Percentiles rank a stretch among this genome's conserved stretches.
Evolutionary conservation across 1,140 invertebrate species (phyloP).

Genomic region (roundworm (Caenorhabditis elegans)): WBcel235 BX284602.5:14658501-14659000

Average conservation of each 20-base stretch:
- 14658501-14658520: slow-evolving; percentile 55
- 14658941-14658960: slow-evolving; percentile 50
- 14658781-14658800: not conserved
- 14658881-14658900: slow-evolving; percentile 43
- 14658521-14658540: slow-evolving; percentile 54
- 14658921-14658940: slow-evolving; percentile 55
- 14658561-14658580: slow-evolving; percentile 41
- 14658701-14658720: slow-evolving; percentile 54
- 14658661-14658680: slow-evolving; percentile 58
- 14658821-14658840: slow-evolving; percentile 53
- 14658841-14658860: slow-evolving; percentile 55
- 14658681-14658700: slow-evolving; percentile 54
- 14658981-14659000: slow-evolving; percentile 50
- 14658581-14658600: slow-evolving; percentile 45
- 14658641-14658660: slow-evolving; percentile 36
- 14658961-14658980: slow-evolving; percentile 51
- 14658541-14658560: slow-evolving; percentile 55
- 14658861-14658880: slow-evolving; percentile 53
- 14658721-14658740: slow-evolving; percentile 46
- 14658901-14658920: slow-evolving; percentile 54
- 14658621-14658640: slow-evolving; percentile 38
- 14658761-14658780: not conserved
- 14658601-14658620: slow-evolving; percentile 35
- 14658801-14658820: slow-evolving; percentile 53
- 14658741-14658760: slow-evolving; percentile 45